Conservation (phyloP, 1,140 invertebrate genomes). For the Odontomachus brunneus region DNA sequence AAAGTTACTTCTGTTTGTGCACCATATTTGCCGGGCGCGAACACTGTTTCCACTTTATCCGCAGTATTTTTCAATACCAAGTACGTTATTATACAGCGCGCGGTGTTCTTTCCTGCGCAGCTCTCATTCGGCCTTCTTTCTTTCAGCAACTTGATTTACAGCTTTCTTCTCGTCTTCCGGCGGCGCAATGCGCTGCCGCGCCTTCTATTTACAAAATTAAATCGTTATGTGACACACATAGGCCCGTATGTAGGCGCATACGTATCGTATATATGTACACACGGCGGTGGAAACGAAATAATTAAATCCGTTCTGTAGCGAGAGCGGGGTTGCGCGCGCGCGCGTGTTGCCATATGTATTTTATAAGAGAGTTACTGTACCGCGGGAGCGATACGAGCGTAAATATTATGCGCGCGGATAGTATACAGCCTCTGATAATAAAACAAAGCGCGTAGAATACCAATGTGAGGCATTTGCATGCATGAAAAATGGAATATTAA, state of each 20-base stretch:
- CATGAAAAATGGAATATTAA: constrained; percentile 57
- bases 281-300: constrained; percentile 23
- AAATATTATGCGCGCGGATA: constrained; percentile 48
- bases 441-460: constrained; percentile 51
- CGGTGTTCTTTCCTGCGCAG: not conserved
- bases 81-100: not conserved
- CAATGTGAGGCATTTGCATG: constrained; percentile 50
- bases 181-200: not conserved
- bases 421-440: constrained; percentile 48
- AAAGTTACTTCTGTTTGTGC: too few species aligned
- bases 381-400: constrained; percentile 45
- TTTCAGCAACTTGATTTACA: not conserved
- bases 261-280: too few species aligned
- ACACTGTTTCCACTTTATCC: not conserved
- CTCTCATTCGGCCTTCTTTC: too few species aligned
- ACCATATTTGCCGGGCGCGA: too few species aligned
- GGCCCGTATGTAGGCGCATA: too few species aligned
- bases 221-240: constrained; percentile 25
- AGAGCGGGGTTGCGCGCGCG: not conserved
- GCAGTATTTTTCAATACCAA: not conserved
- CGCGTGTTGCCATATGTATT: constrained; percentile 35
- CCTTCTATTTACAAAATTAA: constrained; percentile 48
- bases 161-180: not conserved
- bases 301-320: constrained; percentile 36
- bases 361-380: constrained; percentile 42